Conservation (phyloP, 2,113 vertebrate species). For the Fulica atra region DNA sequence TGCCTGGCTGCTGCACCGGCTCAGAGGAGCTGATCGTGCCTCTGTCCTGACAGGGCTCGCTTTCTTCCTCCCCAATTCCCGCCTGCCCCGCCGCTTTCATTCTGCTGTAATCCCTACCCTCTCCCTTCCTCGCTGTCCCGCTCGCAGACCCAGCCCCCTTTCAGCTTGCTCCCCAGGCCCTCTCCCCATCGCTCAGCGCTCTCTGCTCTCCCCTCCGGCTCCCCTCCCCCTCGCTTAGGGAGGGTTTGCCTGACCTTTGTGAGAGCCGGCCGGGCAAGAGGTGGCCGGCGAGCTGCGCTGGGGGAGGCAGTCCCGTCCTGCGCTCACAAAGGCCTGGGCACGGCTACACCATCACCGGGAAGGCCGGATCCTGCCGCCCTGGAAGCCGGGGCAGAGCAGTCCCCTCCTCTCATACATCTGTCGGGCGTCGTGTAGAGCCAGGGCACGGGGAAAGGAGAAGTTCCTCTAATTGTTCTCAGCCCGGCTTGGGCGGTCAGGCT, state of each 20-base stretch:
- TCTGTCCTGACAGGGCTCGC: neutral
- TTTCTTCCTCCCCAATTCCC: neutral
- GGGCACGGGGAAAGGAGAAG: neutral
- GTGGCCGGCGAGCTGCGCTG: neutral
- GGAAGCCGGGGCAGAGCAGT: neutral
- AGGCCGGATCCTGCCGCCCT: neutral
- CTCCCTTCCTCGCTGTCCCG: neutral
- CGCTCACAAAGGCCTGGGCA: neutral
- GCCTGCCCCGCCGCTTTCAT: neutral
- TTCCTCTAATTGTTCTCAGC: conserved; percentile 18
- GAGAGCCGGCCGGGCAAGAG: neutral
- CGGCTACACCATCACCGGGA: neutral
- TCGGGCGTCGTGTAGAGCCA: neutral
- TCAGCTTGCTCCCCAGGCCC: neutral
- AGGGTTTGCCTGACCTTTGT: neutral
- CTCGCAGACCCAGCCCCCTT: neutral
- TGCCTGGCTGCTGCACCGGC: neutral
- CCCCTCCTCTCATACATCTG: neutral
- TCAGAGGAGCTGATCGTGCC: neutral
- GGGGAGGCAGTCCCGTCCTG: neutral
- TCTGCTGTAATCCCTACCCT: neutral
- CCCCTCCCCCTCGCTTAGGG: neutral
- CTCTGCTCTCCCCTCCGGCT: neutral
- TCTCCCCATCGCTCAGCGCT: neutral
- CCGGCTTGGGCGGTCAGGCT: neutral